Evolutionary conservation across 2,797 vertebrate species (phyloP).

Genomic region (Salarias fasciatus): DNA sequence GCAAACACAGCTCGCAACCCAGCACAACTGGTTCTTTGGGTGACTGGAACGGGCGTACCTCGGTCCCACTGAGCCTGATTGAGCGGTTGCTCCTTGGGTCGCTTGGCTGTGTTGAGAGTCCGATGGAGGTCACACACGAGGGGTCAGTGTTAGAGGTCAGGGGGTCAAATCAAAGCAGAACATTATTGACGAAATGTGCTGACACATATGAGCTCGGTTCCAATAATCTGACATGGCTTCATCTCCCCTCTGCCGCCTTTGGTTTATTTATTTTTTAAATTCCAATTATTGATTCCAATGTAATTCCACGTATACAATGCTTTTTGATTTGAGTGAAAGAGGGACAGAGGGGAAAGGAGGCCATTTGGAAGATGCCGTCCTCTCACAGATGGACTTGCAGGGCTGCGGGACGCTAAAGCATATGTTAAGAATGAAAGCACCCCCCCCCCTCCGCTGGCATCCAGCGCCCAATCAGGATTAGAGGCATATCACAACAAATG

Average conservation of each 20-base stretch:
- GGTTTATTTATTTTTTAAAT: neutral
- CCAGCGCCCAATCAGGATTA: conserved; percentile 66
- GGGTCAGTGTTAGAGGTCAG: conserved; percentile 71
- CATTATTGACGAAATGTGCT: conserved; percentile 67
- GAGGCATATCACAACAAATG: conserved; percentile 69
- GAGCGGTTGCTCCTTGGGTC: conserved; percentile 66
- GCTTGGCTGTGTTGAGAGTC: conserved; percentile 72
- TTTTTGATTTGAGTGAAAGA: conserved; percentile 1
- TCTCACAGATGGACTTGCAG: conserved; percentile 66
- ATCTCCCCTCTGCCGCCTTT: conserved; percentile 49
- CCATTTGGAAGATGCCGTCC: conserved; percentile 65
- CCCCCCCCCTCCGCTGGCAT: conserved; percentile 29
- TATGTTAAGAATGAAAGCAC: conserved; percentile 63
- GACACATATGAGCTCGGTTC: conserved; percentile 61
- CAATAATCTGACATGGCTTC: conserved; percentile 58
- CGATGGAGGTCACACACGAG: conserved; percentile 54
- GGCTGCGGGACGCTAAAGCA: conserved; percentile 45
- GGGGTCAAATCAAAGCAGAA: conserved; percentile 65
- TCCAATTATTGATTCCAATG: conserved; percentile 22
- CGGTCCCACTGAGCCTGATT: conserved; percentile 30
- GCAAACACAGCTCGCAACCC: conserved; percentile 73
- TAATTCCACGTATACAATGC: neutral
- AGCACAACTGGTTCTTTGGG: conserved; percentile 36
- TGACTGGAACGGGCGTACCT: conserved; percentile 29
- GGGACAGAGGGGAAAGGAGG: conserved; percentile 64